Conservation (phyloP, 2,888 invertebrate species). For the Brachynemurus nebulosus region DNA sequence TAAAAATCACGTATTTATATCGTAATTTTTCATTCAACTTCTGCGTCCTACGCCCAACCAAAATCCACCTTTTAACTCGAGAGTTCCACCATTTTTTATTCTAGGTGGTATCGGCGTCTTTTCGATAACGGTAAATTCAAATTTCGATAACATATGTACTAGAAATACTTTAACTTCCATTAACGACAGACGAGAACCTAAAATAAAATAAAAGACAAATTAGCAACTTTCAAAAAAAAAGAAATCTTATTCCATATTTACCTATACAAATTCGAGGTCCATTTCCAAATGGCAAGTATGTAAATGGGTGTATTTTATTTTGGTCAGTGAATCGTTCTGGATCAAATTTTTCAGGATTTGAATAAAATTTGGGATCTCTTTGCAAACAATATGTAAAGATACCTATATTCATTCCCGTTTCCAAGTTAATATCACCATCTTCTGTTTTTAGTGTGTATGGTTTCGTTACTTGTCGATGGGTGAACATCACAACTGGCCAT, state of each 20-base stretch:
- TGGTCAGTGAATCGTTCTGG: slow-evolving; percentile 35
- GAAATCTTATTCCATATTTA: too few species aligned
- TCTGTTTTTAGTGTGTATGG: slow-evolving; percentile 31
- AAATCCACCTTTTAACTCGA: background rate
- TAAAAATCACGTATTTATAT: too few species aligned
- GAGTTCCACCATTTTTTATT: background rate
- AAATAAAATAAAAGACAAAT: too few species aligned
- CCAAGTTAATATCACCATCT: slow-evolving; percentile 12
- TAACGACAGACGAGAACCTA: slow-evolving; percentile 4
- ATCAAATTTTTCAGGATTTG: slow-evolving; percentile 34
- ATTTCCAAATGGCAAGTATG: slow-evolving; percentile 36
- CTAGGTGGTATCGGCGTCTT: background rate
- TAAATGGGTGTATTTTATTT: slow-evolving; percentile 30
- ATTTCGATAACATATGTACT: slow-evolving; percentile 1
- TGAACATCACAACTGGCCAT: slow-evolving; percentile 33
- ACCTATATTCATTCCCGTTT: slow-evolving; percentile 25
- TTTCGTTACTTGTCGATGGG: slow-evolving; percentile 38
- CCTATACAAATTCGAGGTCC: slow-evolving; percentile 26
- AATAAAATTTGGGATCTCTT: slow-evolving; percentile 31
- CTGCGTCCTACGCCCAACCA: too few species aligned
- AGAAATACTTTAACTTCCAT: slow-evolving; percentile 4
- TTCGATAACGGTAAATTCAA: slow-evolving; percentile 3
- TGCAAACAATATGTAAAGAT: slow-evolving; percentile 31
- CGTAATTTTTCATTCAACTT: too few species aligned
- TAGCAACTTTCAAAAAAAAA: too few species aligned